Conservation (phyloP, 2,113 vertebrate species). For the Camelus bactrianus region DNA sequence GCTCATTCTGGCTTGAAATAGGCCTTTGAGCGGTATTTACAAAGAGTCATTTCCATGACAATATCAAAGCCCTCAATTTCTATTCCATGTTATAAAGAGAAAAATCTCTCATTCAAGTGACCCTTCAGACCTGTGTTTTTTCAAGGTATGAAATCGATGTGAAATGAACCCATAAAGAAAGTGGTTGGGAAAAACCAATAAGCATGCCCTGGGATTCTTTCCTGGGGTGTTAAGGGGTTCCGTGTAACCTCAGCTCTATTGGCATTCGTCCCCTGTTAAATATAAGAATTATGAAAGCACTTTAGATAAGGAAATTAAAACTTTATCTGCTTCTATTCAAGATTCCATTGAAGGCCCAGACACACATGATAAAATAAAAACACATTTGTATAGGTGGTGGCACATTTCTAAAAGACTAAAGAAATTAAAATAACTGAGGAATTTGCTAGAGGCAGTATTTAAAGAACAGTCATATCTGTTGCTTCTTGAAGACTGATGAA, state of each 20-base stretch:
- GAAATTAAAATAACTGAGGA: conserved; percentile 28
- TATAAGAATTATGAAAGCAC: conserved; percentile 23
- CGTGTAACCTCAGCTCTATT: background rate
- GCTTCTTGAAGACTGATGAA: background rate
- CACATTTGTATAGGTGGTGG: background rate
- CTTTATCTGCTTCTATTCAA: conserved; percentile 38
- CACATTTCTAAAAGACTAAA: conserved; percentile 42
- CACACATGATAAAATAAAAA: conserved; percentile 53
- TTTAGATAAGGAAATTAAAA: conserved; percentile 59
- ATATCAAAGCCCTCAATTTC: conserved; percentile 41
- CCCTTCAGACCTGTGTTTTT: conserved; percentile 55
- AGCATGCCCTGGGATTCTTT: background rate
- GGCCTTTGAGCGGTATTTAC: conserved; percentile 37
- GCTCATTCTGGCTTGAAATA: conserved; percentile 69
- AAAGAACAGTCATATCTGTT: background rate
- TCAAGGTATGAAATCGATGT: conserved; percentile 56
- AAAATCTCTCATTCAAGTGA: conserved; percentile 46
- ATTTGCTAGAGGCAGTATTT: conserved; percentile 5
- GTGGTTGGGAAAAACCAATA: conserved; percentile 33
- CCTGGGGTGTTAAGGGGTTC: background rate
- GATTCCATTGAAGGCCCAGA: background rate
- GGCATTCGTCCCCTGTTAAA: conserved; percentile 24
- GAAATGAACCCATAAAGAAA: conserved; percentile 62
- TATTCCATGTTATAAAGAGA: conserved; percentile 40
- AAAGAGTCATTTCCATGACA: conserved; percentile 65